Conservation (phyloP, 2,888 invertebrate genomes). For the Mythimna lalbum region DNA sequence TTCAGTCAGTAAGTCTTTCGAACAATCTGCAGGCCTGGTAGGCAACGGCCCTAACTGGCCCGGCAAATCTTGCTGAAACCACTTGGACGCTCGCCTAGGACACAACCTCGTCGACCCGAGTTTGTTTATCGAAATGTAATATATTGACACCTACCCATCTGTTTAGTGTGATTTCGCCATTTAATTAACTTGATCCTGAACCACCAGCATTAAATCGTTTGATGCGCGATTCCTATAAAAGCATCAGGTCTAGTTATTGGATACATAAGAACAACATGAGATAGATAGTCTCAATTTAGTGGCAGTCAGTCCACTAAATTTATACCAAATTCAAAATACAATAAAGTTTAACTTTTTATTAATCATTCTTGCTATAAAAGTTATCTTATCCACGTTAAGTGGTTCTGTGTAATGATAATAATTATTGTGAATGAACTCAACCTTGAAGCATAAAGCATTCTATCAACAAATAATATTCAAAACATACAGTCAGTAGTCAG, state of each 20-base stretch:
- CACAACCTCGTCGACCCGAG: no score
- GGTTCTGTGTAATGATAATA: slow-evolving; percentile 16
- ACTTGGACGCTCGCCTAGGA: no score
- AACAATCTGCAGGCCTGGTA: no score
- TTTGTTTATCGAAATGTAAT: no score
- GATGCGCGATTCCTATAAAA: background rate
- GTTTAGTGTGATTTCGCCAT: background rate
- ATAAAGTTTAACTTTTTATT: background rate
- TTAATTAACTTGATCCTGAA: background rate
- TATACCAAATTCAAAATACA: background rate
- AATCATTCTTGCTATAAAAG: slow-evolving; percentile 2
- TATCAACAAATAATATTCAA: background rate
- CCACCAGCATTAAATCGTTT: background rate
- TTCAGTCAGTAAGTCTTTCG: no score
- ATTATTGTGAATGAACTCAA: slow-evolving; percentile 14
- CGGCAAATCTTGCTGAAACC: no score
- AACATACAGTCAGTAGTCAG: background rate
- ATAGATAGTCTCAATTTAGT: no score
- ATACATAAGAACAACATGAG: background rate
- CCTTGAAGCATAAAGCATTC: slow-evolving; percentile 6
- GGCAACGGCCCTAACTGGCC: no score
- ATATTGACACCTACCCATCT: background rate
- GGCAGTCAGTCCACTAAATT: background rate
- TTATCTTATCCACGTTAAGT: slow-evolving; percentile 21
- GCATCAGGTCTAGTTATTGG: background rate